Conservation (phyloP, 2,797 vertebrate genomes). For the Cercopithecus diana region DNA sequence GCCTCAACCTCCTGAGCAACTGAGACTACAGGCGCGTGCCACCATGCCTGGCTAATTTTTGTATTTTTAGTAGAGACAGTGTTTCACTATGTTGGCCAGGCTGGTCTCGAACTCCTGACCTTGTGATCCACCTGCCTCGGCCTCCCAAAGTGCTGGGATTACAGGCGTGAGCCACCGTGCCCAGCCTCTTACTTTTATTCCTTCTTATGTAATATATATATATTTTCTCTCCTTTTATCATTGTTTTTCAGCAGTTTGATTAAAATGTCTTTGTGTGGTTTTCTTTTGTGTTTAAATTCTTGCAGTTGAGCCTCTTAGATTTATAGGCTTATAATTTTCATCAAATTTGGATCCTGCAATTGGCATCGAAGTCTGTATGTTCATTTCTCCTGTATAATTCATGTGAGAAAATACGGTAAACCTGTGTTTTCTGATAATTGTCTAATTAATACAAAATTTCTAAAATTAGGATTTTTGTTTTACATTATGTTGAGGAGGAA, state of each 20-base stretch:
- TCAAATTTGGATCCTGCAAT: neutral
- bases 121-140: no score
- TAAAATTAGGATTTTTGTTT: neutral
- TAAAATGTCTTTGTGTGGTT: neutral
- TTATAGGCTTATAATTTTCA: neutral
- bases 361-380: neutral
- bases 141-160: no score
- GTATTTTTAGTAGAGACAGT: no score
- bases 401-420: neutral
- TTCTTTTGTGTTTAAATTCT: constrained; percentile 11
- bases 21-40: no score
- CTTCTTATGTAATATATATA: neutral
- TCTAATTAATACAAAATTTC: neutral
- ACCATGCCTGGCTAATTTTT: no score
- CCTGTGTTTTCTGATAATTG: neutral
- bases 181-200: neutral
- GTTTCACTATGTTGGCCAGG: no score
- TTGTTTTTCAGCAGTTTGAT: neutral
- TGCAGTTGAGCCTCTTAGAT: neutral
- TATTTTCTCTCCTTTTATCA: neutral
- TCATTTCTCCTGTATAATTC: neutral
- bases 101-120: no score
- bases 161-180: no score
- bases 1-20: no score
- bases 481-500: neutral